These are phyloP conservation scores for Gasterosteus nipponicus DNA, from an alignment of 2,113 vertebrate genomes.

Conservation along the genomic window DNA sequence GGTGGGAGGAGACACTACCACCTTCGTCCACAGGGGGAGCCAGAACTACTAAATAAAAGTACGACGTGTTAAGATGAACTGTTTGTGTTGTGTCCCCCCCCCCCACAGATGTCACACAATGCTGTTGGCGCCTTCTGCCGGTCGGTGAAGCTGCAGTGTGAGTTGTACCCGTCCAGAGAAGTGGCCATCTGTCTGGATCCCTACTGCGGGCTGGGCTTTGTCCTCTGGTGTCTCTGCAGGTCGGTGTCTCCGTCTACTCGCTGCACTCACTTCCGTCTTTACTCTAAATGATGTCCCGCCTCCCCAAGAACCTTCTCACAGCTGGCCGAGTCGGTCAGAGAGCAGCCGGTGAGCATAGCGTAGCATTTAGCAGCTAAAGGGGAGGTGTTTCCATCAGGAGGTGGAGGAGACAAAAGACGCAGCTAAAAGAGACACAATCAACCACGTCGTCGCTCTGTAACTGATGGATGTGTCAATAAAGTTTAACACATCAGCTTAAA, in stretches of 20 bases:
- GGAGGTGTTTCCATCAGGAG: no score
- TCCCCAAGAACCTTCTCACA: no score
- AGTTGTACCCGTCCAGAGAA: conserved; percentile 97
- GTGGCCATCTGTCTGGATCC: conserved; percentile 99
- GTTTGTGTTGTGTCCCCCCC: conserved; percentile 6
- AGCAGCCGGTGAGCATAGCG: no score
- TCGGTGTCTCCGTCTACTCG: conserved; percentile 51
- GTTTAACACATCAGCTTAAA: no score
- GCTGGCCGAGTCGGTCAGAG: no score
- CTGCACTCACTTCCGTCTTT: neutral
- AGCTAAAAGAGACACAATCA: neutral
- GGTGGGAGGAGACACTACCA: no score
- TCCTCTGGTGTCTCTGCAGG: conserved; percentile 99
- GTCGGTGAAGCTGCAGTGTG: conserved; percentile 99
- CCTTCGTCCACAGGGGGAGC: no score
- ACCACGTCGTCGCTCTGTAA: no score
- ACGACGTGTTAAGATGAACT: neutral
- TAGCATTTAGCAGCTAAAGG: no score
- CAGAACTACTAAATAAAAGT: neutral
- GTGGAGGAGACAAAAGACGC: no score
- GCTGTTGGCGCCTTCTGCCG: conserved; percentile 99
- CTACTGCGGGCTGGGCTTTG: conserved; percentile 98
- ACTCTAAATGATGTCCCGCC: no score
- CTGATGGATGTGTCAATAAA: no score
- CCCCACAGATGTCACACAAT: conserved; percentile 96